Percentiles rank a stretch among this genome's conserved stretches.
phyloP scores from a whole-genome alignment of 2,113 vertebrate species.

The Bostrychus sinensis region DNA sequence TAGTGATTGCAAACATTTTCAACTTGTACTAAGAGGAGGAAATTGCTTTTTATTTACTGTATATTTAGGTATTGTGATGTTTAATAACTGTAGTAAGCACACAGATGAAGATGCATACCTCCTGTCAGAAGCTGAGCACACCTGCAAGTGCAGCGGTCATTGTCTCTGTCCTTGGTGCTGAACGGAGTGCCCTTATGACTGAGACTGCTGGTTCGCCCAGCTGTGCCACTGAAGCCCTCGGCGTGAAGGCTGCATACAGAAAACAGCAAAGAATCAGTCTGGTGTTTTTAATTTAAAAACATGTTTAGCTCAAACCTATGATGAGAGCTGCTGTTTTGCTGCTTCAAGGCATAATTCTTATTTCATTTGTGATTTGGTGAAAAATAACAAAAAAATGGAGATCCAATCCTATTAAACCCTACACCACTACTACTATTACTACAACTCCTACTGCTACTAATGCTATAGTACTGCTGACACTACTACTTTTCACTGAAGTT shows the following conservation, averaged over 20 bases:
- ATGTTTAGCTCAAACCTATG: no score
- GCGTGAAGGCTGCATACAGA: conserved; percentile 66
- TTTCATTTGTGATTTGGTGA: not conserved
- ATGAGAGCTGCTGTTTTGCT: no score
- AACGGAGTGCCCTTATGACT: conserved; percentile 78
- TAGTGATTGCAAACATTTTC: conserved; percentile 28
- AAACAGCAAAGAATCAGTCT: not conserved
- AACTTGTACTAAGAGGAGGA: no score
- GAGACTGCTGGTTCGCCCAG: conserved; percentile 80
- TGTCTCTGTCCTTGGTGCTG: conserved; percentile 84
- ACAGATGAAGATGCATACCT: conserved; percentile 64
- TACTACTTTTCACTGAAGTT: no score
- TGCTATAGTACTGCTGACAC: no score
- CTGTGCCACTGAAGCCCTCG: conserved; percentile 76
- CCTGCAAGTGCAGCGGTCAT: conserved; percentile 80
- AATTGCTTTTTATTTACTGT: not conserved
- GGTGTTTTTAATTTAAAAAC: conserved; percentile 24
- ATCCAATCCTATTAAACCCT: no score
- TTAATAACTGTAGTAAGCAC: conserved; percentile 27
- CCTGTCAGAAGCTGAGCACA: conserved; percentile 80
- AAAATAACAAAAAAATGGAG: not conserved
- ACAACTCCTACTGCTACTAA: no score
- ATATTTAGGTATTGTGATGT: conserved; percentile 16
- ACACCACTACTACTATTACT: no score
- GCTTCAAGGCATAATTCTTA: not conserved